Percentiles rank a stretch among this genome's conserved stretches.
Conservation (phyloP, 2,113 vertebrate species). For the Bubalus kerabau region DNA sequence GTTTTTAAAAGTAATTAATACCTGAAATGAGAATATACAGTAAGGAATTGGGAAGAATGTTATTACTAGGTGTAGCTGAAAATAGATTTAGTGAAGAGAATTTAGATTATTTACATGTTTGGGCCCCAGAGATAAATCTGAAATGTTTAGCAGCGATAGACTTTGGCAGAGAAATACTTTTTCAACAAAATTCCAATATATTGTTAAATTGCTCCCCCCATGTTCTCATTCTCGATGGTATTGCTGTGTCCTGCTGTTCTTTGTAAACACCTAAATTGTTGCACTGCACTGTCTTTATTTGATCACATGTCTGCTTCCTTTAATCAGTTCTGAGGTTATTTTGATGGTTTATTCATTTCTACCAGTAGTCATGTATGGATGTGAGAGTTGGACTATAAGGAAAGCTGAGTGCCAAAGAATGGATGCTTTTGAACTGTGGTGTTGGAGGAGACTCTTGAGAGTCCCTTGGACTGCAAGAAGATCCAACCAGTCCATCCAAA, state of each 20-base stretch:
- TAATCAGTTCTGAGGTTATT: not conserved
- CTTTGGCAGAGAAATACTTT: not conserved
- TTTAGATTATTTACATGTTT: not conserved
- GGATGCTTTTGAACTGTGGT: not conserved
- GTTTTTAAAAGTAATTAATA: not conserved
- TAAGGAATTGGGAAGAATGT: not conserved
- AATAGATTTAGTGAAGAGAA: not conserved
- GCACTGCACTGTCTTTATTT: fast-evolving
- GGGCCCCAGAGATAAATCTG: not conserved
- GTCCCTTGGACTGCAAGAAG: not conserved
- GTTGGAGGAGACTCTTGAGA: not conserved
- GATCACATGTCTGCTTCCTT: not conserved
- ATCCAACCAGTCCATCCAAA: not conserved
- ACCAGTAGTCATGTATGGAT: not conserved
- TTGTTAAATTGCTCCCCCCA: not conserved
- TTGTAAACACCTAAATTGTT: not conserved
- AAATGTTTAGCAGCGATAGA: not conserved
- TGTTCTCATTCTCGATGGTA: not conserved
- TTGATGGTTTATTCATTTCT: not conserved
- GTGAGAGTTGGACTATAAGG: not conserved
- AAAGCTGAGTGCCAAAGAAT: fast-evolving
- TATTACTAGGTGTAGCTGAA: not conserved
- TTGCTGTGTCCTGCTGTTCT: fast-evolving
- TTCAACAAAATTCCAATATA: not conserved
- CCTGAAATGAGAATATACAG: not conserved